Evolutionary conservation across 2,888 invertebrate species (phyloP).

Genomic region (Ariolimax columbianus): DNA sequence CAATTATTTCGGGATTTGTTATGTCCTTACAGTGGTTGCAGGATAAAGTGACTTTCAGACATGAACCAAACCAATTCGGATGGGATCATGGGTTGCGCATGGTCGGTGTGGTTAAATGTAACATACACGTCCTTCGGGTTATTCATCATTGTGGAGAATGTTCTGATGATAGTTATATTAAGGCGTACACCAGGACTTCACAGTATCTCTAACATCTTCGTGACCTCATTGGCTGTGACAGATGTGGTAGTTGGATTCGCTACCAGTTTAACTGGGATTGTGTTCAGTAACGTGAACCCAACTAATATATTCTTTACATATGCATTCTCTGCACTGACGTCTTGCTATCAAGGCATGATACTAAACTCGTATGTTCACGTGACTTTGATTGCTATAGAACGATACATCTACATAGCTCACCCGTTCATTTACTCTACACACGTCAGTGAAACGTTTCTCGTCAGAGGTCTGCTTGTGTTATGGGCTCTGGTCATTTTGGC

Average conservation of each 20-base stretch:
- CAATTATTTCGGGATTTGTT: too few species aligned
- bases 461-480: not conserved
- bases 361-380: not conserved
- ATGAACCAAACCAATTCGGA: too few species aligned
- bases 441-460: not conserved
- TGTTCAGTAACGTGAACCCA: not conserved
- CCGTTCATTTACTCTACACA: not conserved
- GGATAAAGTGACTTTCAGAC: too few species aligned
- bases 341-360: too few species aligned
- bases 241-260: not conserved
- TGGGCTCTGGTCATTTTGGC: not conserved
- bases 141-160: not conserved
- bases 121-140: not conserved
- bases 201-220: not conserved
- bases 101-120: not conserved
- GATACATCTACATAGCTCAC: not conserved
- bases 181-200: not conserved
- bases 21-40: too few species aligned
- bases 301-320: not conserved
- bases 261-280: not conserved
- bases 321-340: too few species aligned
- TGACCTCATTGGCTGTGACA: not conserved
- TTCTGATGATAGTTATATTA: not conserved
- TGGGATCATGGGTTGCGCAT: too few species aligned
- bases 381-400: not conserved